Evolutionary conservation across 2,113 vertebrate species (phyloP).

Genomic region (Mungos mungo): DNA sequence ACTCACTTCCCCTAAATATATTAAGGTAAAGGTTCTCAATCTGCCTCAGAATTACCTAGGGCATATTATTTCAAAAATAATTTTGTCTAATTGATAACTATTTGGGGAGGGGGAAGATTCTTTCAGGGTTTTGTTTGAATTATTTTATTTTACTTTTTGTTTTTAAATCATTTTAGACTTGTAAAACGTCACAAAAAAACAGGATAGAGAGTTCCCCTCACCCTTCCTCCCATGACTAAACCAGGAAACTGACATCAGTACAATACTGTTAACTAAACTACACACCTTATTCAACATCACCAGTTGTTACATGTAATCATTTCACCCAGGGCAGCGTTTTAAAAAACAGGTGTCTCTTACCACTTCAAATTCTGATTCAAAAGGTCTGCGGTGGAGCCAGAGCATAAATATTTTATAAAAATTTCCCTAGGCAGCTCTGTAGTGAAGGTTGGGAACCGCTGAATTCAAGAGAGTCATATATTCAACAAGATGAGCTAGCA

Average conservation of each 20-base stretch:
- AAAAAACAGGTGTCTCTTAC: neutral
- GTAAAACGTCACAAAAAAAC: neutral
- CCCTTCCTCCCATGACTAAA: neutral
- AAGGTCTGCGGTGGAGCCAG: neutral
- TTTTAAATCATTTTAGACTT: neutral
- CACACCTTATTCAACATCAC: neutral
- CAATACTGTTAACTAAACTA: neutral
- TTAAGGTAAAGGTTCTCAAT: neutral
- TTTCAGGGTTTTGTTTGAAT: neutral
- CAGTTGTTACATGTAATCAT: neutral
- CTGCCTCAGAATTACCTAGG: neutral
- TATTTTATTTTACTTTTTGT: neutral
- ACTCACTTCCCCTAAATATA: neutral
- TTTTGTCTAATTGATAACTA: neutral
- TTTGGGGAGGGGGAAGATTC: no score
- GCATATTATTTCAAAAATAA: neutral
- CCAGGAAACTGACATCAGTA: neutral
- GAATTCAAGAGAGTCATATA: neutral
- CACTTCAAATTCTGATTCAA: neutral
- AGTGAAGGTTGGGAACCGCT: neutral
- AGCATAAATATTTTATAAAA: constrained; percentile 48
- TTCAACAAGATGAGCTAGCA: neutral
- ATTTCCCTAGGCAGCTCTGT: neutral
- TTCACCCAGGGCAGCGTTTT: neutral
- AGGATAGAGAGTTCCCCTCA: neutral